These are phyloP conservation scores for Pachliopta kotzebuea DNA, from an alignment of 2,888 invertebrate species.

Conservation along the genomic window DNA sequence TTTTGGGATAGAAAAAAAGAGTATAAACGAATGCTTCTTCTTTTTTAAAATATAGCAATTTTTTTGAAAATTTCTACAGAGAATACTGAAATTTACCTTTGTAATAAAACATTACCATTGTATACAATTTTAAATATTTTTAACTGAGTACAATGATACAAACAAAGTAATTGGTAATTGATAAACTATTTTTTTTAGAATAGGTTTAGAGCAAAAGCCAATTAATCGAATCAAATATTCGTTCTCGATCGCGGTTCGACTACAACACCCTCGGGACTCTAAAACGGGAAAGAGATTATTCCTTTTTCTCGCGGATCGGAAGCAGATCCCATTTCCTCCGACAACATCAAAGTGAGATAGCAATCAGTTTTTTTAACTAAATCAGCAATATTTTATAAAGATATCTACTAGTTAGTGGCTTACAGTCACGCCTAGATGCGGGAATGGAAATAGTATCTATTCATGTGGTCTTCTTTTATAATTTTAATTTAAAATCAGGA, in stretches of 20 bases:
- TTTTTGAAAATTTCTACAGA: too few relatives aligned
- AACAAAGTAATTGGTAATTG: neutral
- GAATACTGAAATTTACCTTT: too few relatives aligned
- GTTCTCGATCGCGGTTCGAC: constrained; percentile 7
- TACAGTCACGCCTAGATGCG: constrained; percentile 6
- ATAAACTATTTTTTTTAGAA: neutral
- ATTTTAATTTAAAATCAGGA: neutral
- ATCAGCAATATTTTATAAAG: constrained; percentile 75
- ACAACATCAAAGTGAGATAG: constrained; percentile 79
- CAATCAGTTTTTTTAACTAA: constrained; percentile 72
- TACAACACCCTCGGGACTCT: constrained; percentile 55
- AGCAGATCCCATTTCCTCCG: constrained; percentile 78
- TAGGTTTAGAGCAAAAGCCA: neutral
- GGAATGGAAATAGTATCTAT: neutral
- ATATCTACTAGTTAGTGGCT: constrained; percentile 55
- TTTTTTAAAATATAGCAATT: too few relatives aligned
- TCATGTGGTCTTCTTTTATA: neutral
- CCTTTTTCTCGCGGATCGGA: constrained; percentile 74
- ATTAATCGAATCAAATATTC: constrained; percentile 25
- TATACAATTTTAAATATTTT: neutral
- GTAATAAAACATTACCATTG: too few relatives aligned
- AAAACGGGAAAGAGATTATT: constrained; percentile 71
- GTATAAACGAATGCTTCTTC: too few relatives aligned
- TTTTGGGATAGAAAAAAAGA: too few relatives aligned
- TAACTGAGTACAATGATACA: neutral